phyloP scores from a whole-genome alignment of 2,797 vertebrate species.

The Garrulus glandarius region DNA sequence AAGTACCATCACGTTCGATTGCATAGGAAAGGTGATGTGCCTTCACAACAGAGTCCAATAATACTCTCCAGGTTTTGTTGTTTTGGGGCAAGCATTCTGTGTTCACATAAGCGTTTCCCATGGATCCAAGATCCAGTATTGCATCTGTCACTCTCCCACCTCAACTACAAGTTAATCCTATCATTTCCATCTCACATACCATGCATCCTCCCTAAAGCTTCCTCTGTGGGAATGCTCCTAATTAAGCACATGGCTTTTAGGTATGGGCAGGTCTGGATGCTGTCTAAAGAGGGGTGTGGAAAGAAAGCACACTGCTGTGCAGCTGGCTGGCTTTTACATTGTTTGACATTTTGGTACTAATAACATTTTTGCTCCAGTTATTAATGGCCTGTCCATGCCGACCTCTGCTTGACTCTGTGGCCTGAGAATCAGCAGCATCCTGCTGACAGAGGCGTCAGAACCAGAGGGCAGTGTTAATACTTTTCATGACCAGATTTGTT shows the following conservation, averaged over 20 bases:
- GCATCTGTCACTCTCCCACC: neutral
- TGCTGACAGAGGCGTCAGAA: neutral
- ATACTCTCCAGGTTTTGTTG: constrained; percentile 50
- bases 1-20: constrained; percentile 87
- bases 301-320: neutral
- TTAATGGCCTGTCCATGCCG: neutral
- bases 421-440: neutral
- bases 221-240: neutral
- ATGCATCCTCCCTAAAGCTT: neutral
- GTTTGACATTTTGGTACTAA: neutral
- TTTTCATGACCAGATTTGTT: neutral
- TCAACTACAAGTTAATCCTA: neutral
- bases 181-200: neutral
- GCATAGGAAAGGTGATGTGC: constrained; percentile 91
- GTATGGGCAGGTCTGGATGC: neutral
- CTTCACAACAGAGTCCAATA: constrained; percentile 79
- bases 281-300: neutral
- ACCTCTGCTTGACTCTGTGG: neutral
- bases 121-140: neutral
- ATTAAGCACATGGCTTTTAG: neutral
- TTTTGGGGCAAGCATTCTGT: constrained; percentile 30
- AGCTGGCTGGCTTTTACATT: neutral
- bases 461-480: neutral
- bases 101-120: neutral
- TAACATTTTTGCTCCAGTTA: neutral